Base-by-base conservation (phyloP, 1,140 invertebrate genomes). In the Ceratina calcarata region DNA sequence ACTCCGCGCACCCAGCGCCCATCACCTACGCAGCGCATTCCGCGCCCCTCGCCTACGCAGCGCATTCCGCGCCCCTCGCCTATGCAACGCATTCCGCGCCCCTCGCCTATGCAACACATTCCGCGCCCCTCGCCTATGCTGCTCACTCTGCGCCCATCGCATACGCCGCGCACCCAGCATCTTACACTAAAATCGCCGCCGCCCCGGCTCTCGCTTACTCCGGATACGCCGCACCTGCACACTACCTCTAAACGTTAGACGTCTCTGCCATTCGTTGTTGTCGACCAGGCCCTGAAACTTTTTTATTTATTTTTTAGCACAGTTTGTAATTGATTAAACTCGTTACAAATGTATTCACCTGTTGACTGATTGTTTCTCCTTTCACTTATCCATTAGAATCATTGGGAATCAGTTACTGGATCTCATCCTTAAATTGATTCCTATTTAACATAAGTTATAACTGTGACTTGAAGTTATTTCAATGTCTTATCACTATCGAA, bases 291-390 rank as follows among this genome's bases (percentile, higher is more conserved):
- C 10, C 37, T 74, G 80, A 86, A 82, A 51, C 7, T 32, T 58
- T 84, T 68, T 85, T 77, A 83, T 72, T 79, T 78, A 72, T 86
- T 86, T 86, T 83, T 70, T 86, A 86, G 61, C 77, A 78, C 49
- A 72, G 64, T 85, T 85, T 83, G 74, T 76, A 71, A 78, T 71
- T 55, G 67, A 86, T 86, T 86, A 86, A 86, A 86, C 10, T 53
- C 65, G 73, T 86, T 86, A 86, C 70, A 77, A 58, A 75, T 64
- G 24, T 73, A 68, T 20, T 45, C 53, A 20, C 20, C n/a, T 32
- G 3, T 4, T 24, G 3, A 18, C 72, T 72, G 13, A 37, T n/a
- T 13, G 12, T 10, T 15, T 20, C 0, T 15, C 12, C 13, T n/a
- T 13, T n/a, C 12, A 2, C 10, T n/a, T 53, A 8, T 32, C 27